phyloP scores from a whole-genome alignment of 2,797 vertebrate species.

The Anabacerthia variegaticeps region DNA sequence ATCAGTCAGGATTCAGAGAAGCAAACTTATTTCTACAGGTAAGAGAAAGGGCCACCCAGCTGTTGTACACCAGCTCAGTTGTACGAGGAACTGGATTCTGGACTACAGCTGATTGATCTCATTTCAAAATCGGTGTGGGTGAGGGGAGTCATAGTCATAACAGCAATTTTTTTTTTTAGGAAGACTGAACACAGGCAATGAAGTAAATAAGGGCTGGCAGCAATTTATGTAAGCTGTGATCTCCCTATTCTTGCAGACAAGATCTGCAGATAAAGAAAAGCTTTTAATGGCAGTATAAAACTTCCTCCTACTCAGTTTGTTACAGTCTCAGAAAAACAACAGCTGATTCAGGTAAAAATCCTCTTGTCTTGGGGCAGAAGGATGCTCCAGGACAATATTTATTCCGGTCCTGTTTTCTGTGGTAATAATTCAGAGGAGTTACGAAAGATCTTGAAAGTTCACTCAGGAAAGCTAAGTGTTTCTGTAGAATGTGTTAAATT shows the following conservation, averaged over 20 bases:
- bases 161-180: not conserved
- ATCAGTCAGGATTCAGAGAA: not conserved
- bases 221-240: not conserved
- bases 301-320: not conserved
- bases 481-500: conserved; percentile 35
- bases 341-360: conserved; percentile 1
- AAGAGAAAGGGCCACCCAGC: not conserved
- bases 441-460: conserved; percentile 3
- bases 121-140: not conserved
- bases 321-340: not conserved
- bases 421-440: not conserved
- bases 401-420: not conserved
- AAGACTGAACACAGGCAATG: not conserved
- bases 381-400: not conserved
- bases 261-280: conserved; percentile 32
- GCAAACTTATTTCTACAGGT: not conserved
- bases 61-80: not conserved
- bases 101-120: fast-evolving
- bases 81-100: not conserved
- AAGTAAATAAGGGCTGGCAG: not conserved
- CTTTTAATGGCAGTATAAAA: not conserved
- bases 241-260: not conserved
- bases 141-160: not conserved
- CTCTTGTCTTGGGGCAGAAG: not conserved
- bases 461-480: not conserved